A percentile compares a stretch with the other conserved stretches of the same genome.
These are phyloP conservation scores for Anguilla rostrata DNA, from an alignment of 2,113 vertebrate species.

Conservation along the genomic window DNA sequence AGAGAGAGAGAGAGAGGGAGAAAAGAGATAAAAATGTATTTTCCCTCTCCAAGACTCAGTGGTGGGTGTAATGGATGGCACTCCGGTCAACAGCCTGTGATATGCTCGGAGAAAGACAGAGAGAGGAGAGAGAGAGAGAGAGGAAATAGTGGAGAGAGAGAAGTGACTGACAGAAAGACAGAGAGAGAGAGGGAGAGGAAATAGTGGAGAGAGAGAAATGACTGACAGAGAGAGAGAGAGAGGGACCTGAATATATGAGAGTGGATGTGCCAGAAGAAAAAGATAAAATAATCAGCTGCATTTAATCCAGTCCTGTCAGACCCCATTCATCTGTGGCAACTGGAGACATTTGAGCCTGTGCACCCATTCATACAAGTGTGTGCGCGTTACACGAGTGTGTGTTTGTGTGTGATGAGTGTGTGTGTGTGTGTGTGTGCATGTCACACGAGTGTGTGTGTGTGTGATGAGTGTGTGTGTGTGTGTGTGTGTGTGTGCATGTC, in stretches of 20 bases:
- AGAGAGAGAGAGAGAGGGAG: constrained; percentile 1
- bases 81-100: constrained; percentile 40
- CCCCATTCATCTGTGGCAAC: not conserved
- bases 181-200: too few relatives aligned
- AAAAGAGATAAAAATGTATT: constrained; percentile 4
- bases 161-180: not conserved
- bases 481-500: too few relatives aligned
- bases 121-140: constrained; percentile 16
- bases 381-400: not conserved
- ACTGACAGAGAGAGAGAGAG: not conserved
- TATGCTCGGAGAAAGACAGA: constrained; percentile 44
- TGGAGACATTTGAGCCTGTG: not conserved
- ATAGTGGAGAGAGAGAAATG: not conserved
- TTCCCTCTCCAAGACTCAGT: constrained; percentile 43
- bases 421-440: too few relatives aligned
- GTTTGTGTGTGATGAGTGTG: too few relatives aligned
- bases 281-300: not conserved
- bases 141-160: not conserved
- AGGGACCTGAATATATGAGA: too few relatives aligned
- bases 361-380: not conserved
- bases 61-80: constrained; percentile 61
- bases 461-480: too few relatives aligned
- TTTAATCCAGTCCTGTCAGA: constrained; percentile 22
- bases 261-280: not conserved
- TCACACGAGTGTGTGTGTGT: too few relatives aligned